A percentile compares a stretch with the other conserved stretches of the same genome.
These are phyloP conservation scores for Lydus trimaculatus DNA, from an alignment of 2,888 invertebrate genomes.

Conservation along the genomic window DNA sequence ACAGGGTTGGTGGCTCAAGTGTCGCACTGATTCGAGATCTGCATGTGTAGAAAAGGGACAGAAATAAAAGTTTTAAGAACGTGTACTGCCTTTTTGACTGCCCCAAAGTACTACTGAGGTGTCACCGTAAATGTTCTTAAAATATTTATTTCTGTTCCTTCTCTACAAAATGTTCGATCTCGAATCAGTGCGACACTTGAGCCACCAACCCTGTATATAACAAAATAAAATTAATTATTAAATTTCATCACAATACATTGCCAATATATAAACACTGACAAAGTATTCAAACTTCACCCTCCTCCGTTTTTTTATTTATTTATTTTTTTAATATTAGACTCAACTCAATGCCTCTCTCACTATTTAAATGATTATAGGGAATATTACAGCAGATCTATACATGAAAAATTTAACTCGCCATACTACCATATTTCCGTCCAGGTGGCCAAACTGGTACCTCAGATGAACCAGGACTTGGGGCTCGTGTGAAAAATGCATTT, in stretches of 20 bases:
- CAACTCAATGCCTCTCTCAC: neutral
- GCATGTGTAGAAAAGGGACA: too few species aligned
- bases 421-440: conserved; percentile 66
- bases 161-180: too few species aligned
- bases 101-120: too few species aligned
- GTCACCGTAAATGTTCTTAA: too few species aligned
- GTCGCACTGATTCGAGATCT: too few species aligned
- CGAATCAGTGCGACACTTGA: too few species aligned
- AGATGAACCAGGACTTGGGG: conserved; percentile 48
- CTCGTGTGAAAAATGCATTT: conserved; percentile 63
- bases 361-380: neutral
- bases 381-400: neutral
- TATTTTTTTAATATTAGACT: too few species aligned
- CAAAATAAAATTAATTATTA: neutral
- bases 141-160: too few species aligned
- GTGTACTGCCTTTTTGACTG: too few species aligned
- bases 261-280: neutral
- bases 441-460: conserved; percentile 58
- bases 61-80: too few species aligned
- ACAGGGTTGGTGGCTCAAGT: too few species aligned
- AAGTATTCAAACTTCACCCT: neutral
- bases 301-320: neutral
- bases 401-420: conserved; percentile 53
- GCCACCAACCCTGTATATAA: too few species aligned
- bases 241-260: neutral